These are phyloP conservation scores for Proisotoma minuta DNA, from an alignment of 2,888 invertebrate genomes.

Conservation along the genomic window DNA sequence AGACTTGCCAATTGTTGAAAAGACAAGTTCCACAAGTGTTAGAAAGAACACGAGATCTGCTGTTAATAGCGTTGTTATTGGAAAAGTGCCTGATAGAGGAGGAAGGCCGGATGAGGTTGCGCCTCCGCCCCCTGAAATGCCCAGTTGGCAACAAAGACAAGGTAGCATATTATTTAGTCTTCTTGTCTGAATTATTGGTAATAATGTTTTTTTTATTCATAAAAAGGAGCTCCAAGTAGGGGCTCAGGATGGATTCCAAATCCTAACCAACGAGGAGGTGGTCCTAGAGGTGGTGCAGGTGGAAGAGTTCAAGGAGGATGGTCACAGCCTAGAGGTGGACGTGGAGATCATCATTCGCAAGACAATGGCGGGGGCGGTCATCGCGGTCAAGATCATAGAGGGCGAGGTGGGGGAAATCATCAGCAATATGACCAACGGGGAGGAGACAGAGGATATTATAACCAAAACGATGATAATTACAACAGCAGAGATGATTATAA, in stretches of 20 bases:
- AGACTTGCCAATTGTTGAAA: slow-evolving; percentile 80
- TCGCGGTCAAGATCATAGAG: slow-evolving; percentile 24
- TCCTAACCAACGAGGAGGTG: slow-evolving; percentile 49
- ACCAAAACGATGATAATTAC: slow-evolving; percentile 9
- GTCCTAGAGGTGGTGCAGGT: slow-evolving; percentile 48
- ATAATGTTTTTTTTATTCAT: not conserved
- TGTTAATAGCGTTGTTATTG: slow-evolving; percentile 84
- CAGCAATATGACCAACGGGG: slow-evolving; percentile 19
- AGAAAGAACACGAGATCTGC: slow-evolving; percentile 77
- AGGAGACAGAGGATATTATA: slow-evolving; percentile 19
- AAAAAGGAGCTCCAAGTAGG: slow-evolving; percentile 47
- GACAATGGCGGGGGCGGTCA: slow-evolving; percentile 29
- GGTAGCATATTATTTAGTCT: too few relatives aligned
- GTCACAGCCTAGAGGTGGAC: slow-evolving; percentile 17
- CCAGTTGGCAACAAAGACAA: slow-evolving; percentile 74
- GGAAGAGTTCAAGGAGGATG: slow-evolving; percentile 43
- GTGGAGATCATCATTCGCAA: slow-evolving; percentile 12
- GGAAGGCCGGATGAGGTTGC: slow-evolving; percentile 86
- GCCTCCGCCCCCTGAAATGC: slow-evolving; percentile 95
- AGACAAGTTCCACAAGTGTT: slow-evolving; percentile 81
- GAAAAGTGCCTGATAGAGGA: slow-evolving; percentile 80
- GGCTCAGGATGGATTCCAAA: slow-evolving; percentile 43
- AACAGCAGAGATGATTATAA: slow-evolving; percentile 18
- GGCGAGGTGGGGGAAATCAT: slow-evolving; percentile 25
- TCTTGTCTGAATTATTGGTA: not conserved